Evolutionary conservation across 2,888 invertebrate species (phyloP).

Genomic region (Himalopsyche anomala): DNA sequence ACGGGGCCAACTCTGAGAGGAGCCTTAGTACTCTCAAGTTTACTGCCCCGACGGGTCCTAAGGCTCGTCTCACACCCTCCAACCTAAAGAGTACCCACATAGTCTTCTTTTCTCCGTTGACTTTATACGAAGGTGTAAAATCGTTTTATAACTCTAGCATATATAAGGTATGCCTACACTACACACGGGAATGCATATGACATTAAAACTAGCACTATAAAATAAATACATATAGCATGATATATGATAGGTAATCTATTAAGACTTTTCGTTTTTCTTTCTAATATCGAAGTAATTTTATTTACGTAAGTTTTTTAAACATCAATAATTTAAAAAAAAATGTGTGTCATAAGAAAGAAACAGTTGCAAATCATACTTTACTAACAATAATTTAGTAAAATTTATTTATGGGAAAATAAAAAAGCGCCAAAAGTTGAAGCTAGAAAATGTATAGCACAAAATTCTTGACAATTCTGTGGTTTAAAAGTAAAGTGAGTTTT

Average conservation of each 20-base stretch:
- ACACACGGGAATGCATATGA: neutral
- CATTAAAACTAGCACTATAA: neutral
- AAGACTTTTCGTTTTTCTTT: too few relatives aligned
- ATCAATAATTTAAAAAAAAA: too few relatives aligned
- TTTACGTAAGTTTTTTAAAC: too few relatives aligned
- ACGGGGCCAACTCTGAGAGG: constrained; percentile 5
- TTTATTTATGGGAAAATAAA: too few relatives aligned
- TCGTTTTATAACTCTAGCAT: constrained; percentile 17
- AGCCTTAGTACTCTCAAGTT: constrained; percentile 34
- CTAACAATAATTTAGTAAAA: too few relatives aligned
- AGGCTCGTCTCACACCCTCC: constrained; percentile 11
- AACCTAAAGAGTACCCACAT: neutral
- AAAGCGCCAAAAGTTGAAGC: too few relatives aligned
- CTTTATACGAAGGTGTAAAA: constrained; percentile 19
- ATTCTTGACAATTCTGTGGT: too few relatives aligned
- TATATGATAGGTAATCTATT: neutral
- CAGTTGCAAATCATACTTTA: too few relatives aligned
- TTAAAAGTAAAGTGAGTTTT: too few relatives aligned
- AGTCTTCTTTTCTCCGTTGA: neutral
- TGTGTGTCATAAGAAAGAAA: too few relatives aligned
- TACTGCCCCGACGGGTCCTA: constrained; percentile 12
- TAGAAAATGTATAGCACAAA: too few relatives aligned
- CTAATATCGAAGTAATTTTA: too few relatives aligned
- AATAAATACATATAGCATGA: neutral
- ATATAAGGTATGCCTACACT: neutral